phyloP scores from a whole-genome alignment of 2,888 invertebrate species.

The Aleiodes testaceus region DNA sequence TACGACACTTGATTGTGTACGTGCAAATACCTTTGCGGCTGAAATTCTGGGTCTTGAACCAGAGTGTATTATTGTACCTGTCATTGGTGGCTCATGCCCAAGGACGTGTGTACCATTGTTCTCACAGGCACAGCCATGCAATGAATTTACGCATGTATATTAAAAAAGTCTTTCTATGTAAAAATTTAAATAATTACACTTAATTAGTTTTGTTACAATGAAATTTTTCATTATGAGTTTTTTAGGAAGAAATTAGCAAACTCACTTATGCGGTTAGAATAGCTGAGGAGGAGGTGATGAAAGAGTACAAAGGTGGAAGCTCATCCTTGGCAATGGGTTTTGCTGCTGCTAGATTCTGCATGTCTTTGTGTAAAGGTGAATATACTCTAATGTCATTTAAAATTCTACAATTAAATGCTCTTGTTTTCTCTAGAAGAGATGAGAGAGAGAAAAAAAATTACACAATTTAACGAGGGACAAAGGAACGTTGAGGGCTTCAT shows the following conservation, averaged over 20 bases:
- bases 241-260: slow-evolving; percentile 73
- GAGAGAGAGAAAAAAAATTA: not conserved
- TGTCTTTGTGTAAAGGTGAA: slow-evolving; percentile 75
- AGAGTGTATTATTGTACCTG: slow-evolving; percentile 81
- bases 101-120: slow-evolving; percentile 85
- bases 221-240: slow-evolving; percentile 13
- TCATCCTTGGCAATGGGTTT: slow-evolving; percentile 79
- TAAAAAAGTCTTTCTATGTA: not conserved
- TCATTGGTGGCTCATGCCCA: slow-evolving; percentile 85
- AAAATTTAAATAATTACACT: slow-evolving; percentile 33
- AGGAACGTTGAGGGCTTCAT: not conserved
- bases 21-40: slow-evolving; percentile 85
- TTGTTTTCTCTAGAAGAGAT: too few relatives aligned
- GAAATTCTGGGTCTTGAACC: slow-evolving; percentile 79
- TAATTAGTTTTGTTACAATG: slow-evolving; percentile 2
- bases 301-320: slow-evolving; percentile 75
- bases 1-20: slow-evolving; percentile 81
- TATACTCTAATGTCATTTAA: too few relatives aligned
- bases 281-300: slow-evolving; percentile 78
- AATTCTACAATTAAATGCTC: too few relatives aligned
- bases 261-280: slow-evolving; percentile 70
- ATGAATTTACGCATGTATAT: slow-evolving; percentile 67
- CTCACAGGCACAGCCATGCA: slow-evolving; percentile 79
- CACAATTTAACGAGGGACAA: not conserved
- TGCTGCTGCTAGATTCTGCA: slow-evolving; percentile 78